Conservation (phyloP, 2,888 invertebrate genomes). For the Hirudinaria manillensis region DNA sequence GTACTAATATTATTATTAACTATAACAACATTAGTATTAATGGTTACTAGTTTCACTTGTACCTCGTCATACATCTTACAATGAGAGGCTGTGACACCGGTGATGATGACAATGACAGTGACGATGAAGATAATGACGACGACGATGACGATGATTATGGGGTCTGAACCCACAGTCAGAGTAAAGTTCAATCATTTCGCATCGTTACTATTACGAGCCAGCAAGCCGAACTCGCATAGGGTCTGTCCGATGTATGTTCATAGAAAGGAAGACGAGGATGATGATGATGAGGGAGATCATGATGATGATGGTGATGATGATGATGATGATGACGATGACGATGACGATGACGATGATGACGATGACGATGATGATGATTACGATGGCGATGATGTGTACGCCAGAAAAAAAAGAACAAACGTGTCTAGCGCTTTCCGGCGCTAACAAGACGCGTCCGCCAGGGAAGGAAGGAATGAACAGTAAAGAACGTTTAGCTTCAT, state of each 20-base stretch:
- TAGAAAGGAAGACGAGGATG: conserved; percentile 21
- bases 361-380: background rate
- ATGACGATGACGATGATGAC: conserved; percentile 20
- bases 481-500: too few species aligned
- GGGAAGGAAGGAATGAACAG: too few species aligned
- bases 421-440: background rate
- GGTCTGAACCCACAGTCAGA: background rate
- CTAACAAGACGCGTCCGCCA: too few species aligned
- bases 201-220: too few species aligned
- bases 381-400: background rate
- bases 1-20: too few species aligned
- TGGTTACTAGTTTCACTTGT: too few species aligned
- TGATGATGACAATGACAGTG: conserved; percentile 12
- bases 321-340: conserved; percentile 31
- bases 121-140: conserved; percentile 26
- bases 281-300: conserved; percentile 19
- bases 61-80: too few species aligned
- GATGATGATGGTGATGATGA: conserved; percentile 29
- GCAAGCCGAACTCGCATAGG: too few species aligned
- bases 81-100: background rate
- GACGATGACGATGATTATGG: background rate
- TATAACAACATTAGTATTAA: too few species aligned
- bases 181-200: too few species aligned
- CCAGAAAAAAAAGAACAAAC: too few species aligned
- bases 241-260: too few species aligned